A percentile compares a stretch with the other conserved stretches of the same genome.
Conservation (phyloP, 1,140 invertebrate genomes). For the Aphaenogaster ashmeadi region DNA sequence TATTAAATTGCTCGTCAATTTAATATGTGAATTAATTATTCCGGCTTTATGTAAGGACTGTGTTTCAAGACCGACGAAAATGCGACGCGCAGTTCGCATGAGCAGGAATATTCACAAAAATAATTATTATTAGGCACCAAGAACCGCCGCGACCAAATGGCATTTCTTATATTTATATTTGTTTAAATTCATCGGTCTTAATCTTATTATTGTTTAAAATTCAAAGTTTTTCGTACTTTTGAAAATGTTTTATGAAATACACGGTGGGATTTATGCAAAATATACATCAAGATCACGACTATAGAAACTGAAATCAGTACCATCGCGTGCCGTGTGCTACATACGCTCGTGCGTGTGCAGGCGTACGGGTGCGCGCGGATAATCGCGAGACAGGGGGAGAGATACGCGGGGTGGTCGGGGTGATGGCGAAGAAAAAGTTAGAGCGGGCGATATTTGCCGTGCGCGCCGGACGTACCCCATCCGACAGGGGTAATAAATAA, state of each 20-base stretch:
- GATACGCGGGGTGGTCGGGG: not conserved
- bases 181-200: no score
- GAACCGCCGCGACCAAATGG: no score
- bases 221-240: not conserved
- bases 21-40: no score
- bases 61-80: no score
- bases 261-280: not conserved
- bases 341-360: not conserved
- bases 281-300: not conserved
- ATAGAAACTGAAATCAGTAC: conserved; percentile 11
- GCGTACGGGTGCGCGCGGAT: not conserved
- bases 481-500: conserved; percentile 79
- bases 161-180: no score
- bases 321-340: not conserved
- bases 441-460: conserved; percentile 41
- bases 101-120: no score
- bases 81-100: no score
- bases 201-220: not conserved
- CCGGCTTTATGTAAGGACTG: no score
- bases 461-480: conserved; percentile 1
- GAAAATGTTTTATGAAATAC: not conserved
- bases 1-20: no score
- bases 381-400: not conserved
- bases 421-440: conserved; percentile 34
- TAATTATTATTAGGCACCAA: no score